Evolutionary conservation across 1,140 invertebrate species (phyloP).

Genomic region (Drosophila jambulina): DNA sequence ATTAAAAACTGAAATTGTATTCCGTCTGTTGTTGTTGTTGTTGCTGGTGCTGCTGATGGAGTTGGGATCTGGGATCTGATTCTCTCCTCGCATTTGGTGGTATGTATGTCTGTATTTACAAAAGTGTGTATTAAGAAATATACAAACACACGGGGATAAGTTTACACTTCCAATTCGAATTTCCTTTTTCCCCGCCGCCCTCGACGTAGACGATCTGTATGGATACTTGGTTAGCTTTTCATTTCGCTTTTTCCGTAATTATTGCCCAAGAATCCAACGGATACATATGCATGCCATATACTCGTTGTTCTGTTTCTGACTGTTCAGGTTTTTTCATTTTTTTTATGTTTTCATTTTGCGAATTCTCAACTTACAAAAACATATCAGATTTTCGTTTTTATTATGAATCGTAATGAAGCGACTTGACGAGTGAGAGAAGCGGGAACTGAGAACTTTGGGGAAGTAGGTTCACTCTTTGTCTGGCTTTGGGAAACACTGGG

Average conservation of each 20-base stretch:
- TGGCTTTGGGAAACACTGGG: constrained; percentile 14
- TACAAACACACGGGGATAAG: constrained; percentile 27
- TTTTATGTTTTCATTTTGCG: constrained; percentile 54
- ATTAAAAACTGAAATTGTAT: constrained; percentile 81
- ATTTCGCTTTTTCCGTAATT: constrained; percentile 59
- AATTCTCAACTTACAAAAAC: constrained; percentile 82
- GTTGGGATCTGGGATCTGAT: constrained; percentile 57
- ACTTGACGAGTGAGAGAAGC: constrained; percentile 37
- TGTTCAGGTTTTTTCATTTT: constrained; percentile 24
- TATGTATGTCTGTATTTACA: not conserved
- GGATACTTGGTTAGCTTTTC: constrained; percentile 34
- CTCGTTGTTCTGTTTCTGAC: constrained; percentile 45
- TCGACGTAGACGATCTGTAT: constrained; percentile 22
- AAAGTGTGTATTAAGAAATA: constrained; percentile 8
- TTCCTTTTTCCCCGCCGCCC: constrained; percentile 8
- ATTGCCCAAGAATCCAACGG: constrained; percentile 66
- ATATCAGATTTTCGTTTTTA: constrained; percentile 79
- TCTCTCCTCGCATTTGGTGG: constrained; percentile 20
- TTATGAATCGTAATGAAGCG: constrained; percentile 77
- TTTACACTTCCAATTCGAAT: constrained; percentile 40
- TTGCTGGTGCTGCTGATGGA: constrained; percentile 29
- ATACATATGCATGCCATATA: constrained; percentile 62
- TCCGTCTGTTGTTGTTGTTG: constrained; percentile 36
- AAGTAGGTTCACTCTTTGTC: constrained; percentile 36
- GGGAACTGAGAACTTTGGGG: constrained; percentile 24